A percentile compares a stretch with the other conserved stretches of the same genome.
Conservation (phyloP, 1,140 invertebrate genomes). For the Zaprionus vittiger region DNA sequence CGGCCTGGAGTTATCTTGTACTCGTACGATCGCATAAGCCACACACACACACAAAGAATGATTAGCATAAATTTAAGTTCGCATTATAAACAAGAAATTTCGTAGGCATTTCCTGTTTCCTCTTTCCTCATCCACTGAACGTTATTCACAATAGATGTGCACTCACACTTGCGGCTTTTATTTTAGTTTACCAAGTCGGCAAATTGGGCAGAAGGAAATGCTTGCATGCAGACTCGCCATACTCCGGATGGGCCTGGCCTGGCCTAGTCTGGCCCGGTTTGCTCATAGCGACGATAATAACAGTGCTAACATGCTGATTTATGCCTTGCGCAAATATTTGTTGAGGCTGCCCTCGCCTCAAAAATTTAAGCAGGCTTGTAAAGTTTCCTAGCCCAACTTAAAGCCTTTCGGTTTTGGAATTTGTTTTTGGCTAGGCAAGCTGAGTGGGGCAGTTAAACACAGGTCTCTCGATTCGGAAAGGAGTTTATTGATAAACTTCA, state of each 20-base stretch:
- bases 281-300: constrained; percentile 65
- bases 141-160: constrained; percentile 24
- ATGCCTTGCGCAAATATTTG: constrained; percentile 70
- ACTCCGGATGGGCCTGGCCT: not conserved
- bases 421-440: not conserved
- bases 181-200: constrained; percentile 43
- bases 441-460: not conserved
- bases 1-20: constrained; percentile 12
- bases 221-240: not conserved
- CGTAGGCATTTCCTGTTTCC: constrained; percentile 45
- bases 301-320: constrained; percentile 71
- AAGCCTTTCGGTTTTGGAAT: not conserved
- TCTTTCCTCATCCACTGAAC: constrained; percentile 6
- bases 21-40: constrained; percentile 24
- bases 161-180: constrained; percentile 15
- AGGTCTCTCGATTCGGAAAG: not conserved
- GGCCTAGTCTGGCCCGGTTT: constrained; percentile 8
- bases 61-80: constrained; percentile 78
- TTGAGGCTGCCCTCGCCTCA: constrained; percentile 30
- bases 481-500: not conserved
- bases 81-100: constrained; percentile 62
- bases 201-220: constrained; percentile 49
- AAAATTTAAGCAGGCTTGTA: constrained; percentile 22
- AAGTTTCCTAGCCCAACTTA: constrained; percentile 12
- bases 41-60: constrained; percentile 20